Evolutionary conservation across 2,888 invertebrate species (phyloP).

Genomic region (Agonopterix arenella): DNA sequence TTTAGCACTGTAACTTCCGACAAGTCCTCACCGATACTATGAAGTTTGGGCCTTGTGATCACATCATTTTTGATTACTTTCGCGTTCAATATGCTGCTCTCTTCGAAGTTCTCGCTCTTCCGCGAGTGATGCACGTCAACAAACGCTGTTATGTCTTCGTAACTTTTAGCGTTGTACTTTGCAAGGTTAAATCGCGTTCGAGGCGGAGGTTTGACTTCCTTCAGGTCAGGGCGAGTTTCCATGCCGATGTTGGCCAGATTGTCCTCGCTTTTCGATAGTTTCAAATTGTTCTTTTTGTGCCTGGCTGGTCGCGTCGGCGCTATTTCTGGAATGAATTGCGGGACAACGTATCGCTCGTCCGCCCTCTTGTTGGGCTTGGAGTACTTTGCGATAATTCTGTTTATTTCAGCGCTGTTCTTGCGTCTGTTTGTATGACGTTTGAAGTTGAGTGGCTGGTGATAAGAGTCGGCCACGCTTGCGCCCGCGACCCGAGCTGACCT

Average conservation of each 20-base stretch:
- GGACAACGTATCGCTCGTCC: conserved; percentile 42
- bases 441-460: conserved; percentile 71
- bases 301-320: conserved; percentile 55
- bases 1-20: conserved; percentile 34
- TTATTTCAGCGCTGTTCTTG: conserved; percentile 72
- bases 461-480: conserved; percentile 65
- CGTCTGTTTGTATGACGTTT: conserved; percentile 69
- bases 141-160: conserved; percentile 61
- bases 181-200: conserved; percentile 32
- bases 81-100: conserved; percentile 60
- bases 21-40: conserved; percentile 52
- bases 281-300: conserved; percentile 28
- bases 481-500: conserved; percentile 69
- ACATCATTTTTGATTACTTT: conserved; percentile 31
- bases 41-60: conserved; percentile 31
- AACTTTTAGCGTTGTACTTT: conserved; percentile 62
- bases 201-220: conserved; percentile 27
- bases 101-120: conserved; percentile 58
- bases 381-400: conserved; percentile 74
- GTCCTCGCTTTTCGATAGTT: conserved; percentile 57
- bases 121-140: conserved; percentile 50
- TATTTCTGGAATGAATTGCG: conserved; percentile 31
- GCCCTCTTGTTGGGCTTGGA: conserved; percentile 60
- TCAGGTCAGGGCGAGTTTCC: conserved; percentile 44
- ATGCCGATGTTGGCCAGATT: conserved; percentile 54